Evolutionary conservation across 2,113 vertebrate genomes (phyloP), one percentile per base, ranked within the genome.

Genomic region (Myotis yumanensis): DNA sequence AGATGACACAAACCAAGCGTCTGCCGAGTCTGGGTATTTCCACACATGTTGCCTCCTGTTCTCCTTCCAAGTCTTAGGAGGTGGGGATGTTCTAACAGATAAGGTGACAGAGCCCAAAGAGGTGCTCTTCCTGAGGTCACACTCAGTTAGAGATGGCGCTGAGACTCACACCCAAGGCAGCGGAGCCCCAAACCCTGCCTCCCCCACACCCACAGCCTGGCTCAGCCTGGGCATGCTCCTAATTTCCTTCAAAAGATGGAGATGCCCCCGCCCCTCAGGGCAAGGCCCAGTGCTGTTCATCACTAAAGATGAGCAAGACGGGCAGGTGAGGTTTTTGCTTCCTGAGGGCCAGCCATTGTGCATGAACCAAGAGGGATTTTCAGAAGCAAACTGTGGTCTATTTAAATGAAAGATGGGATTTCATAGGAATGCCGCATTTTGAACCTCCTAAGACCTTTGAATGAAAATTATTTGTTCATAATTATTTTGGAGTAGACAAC

Each of bases 1-100:
- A 15, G 62, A 9, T 6, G 69, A 57, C 25, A 1, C 1, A 1
- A 68, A 22, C 40, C 52, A 11, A 35, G 37, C 0, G 0, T 8
- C 59, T 30, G 3, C 8, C 3, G 2, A 0, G 25, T 30, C 40
- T 9, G 11, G 14, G 11, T 11, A n/a, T 77, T 66, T 62, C 32
- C 79, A 84, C 8, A 11, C 1, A 23, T 28, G 23, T 10, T 35
- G 71, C 79, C 17, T 57, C 71, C 22, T 7, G 4, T 17, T n/a
- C 17, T 37, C 30, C 59, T 64, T 73, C 28, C 25, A 48, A 30
- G 32, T 46, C 16, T 83, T 16, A 59, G 51, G 43, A 73, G 3
- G 5, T 40, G 43, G 40, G 4, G 35, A 28, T 66, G 11, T 23
- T 11, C 57, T 59, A 20, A 76, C 23, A 79, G 40, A 30, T 30